Base-by-base conservation (phyloP, 2,797 vertebrate genomes). In the Eptatretus atami region DNA sequence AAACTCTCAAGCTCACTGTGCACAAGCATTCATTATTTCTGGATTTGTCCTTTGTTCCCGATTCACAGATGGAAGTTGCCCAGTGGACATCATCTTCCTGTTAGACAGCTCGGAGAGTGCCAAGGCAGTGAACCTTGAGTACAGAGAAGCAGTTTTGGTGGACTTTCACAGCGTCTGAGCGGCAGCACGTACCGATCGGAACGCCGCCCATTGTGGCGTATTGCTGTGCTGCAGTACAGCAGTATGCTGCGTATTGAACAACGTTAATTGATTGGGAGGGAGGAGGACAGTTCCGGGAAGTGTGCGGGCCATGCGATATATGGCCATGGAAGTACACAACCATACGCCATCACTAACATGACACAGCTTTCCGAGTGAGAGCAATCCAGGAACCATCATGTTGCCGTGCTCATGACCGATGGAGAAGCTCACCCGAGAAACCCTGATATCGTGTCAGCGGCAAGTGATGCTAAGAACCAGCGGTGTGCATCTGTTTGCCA, bases 91-190 rank as follows among this genome's bases (percentile, higher is more conserved):
- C 53, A 78, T 76, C 63, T 87, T 92, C 68, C 72, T 90, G 67
- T 63, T 92, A 74, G 85, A 92, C 78, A 90, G 86, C 70, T 92
- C 86, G 0, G 82, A 90, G 74, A 84, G 77, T 15, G 81, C 82
- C 60, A 86, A 84, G 69, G 78, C 81, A 68, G 70, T 71, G 53
- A 81, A 83, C 64, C 82, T 86, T 2, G 77, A 83, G 67, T 77
- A 79, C 69, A n/a, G 82, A 92, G 69, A 92, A 92, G 66, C 76
- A 68, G 64, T 82, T 88, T 73, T 76, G 2, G 69, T 82, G 71
- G 76, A 81, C 67, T 72, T 80, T 80, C 77, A 67, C 80, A 86
- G 15, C 71, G 74, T 68, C 79, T 63, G 76, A 79, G 66, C 73
- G 72, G n/a, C 53, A 79, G 1, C 78, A 72, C 53, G 76, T 86